Conservation (phyloP, 1,140 invertebrate species). For the Whitmania pigra region DNA sequence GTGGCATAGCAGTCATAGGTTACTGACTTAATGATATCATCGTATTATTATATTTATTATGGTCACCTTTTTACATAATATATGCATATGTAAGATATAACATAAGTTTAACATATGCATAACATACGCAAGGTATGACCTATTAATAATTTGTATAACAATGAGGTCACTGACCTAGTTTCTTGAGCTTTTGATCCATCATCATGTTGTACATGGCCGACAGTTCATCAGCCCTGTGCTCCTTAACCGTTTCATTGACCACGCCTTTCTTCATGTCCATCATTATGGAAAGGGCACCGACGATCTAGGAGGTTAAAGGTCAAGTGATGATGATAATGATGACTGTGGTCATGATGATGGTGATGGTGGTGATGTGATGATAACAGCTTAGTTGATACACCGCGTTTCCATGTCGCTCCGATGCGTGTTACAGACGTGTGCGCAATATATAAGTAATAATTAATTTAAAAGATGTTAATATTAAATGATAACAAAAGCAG, state of each 20-base stretch:
- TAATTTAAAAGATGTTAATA: too few species aligned
- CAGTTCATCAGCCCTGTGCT: constrained; percentile 38
- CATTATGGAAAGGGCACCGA: constrained; percentile 29
- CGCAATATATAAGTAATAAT: too few species aligned
- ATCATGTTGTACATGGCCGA: constrained; percentile 43
- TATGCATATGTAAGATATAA: neutral
- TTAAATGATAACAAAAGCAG: too few species aligned
- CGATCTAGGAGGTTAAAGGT: neutral
- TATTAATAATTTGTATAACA: neutral
- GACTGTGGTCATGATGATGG: neutral
- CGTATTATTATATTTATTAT: too few species aligned
- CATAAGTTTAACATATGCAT: too few species aligned
- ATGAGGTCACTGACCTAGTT: constrained; percentile 19
- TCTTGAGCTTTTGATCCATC: constrained; percentile 33
- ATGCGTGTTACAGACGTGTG: too few species aligned
- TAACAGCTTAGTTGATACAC: too few species aligned
- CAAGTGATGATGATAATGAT: neutral
- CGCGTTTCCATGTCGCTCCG: too few species aligned
- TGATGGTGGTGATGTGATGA: neutral
- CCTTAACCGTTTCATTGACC: constrained; percentile 39
- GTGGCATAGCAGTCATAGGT: too few species aligned
- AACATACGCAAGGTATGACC: too few species aligned
- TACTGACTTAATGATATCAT: too few species aligned
- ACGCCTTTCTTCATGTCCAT: constrained; percentile 34
- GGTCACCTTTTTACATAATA: too few species aligned